These are phyloP conservation scores for Colinus virginianus DNA, from an alignment of 2,113 vertebrate species.

Conservation along the genomic window DNA sequence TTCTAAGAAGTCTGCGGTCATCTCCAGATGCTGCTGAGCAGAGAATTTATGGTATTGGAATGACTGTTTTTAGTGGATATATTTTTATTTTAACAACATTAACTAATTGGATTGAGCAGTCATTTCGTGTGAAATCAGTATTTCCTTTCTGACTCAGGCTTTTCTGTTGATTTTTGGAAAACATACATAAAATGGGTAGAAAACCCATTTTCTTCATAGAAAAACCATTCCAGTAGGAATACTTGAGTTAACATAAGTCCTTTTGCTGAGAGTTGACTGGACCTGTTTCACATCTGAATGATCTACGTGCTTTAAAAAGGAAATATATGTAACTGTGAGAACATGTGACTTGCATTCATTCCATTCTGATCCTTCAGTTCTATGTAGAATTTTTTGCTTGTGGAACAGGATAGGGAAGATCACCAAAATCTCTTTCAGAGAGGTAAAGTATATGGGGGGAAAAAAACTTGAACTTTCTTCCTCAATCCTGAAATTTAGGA, in stretches of 20 bases:
- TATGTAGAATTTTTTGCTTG: neutral
- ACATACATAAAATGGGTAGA: neutral
- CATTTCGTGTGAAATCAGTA: neutral
- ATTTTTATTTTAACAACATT: neutral
- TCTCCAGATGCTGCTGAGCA: neutral
- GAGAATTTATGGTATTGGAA: neutral
- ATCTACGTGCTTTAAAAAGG: neutral
- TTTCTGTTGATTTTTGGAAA: neutral
- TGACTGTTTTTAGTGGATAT: neutral
- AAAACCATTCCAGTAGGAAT: neutral
- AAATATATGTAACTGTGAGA: neutral
- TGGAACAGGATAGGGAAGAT: neutral
- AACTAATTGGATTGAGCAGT: neutral
- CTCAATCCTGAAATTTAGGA: neutral
- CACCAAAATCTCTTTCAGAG: neutral
- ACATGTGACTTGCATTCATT: neutral
- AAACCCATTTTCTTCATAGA: neutral
- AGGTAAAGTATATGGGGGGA: neutral
- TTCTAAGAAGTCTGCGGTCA: neutral
- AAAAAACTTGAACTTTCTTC: neutral
- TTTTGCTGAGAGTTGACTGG: neutral
- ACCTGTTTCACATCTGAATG: neutral
- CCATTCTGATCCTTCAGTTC: neutral
- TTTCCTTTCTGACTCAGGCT: neutral
- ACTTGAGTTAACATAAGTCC: neutral